Evolutionary conservation across 2,888 invertebrate species (phyloP), one percentile per base, ranked within the genome.

Genomic region (Acronicta aceris): DNA sequence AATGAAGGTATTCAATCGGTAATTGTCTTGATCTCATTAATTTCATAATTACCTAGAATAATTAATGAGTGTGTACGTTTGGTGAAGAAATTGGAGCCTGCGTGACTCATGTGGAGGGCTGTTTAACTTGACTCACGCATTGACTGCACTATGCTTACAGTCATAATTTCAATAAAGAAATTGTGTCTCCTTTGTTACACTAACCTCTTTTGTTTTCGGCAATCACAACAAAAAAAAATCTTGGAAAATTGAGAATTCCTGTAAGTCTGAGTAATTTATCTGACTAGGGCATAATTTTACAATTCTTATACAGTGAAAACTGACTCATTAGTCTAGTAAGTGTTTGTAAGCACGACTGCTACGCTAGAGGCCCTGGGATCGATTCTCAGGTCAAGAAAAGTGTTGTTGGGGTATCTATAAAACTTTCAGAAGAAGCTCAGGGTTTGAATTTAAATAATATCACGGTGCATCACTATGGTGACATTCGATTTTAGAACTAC

Each of bases 81-180:
- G 63, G 47, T 48, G 63, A 75, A 75, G 80, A 78, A 78, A 79
- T 72, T 78, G 50, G 78, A 78, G 69, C 78, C 68, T 16, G 16
- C 5, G 36, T 79, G 76, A 79, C 45, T 79, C 78, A 77, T 17
- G 45, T 17, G 54, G 48, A 51, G 63, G 38, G 48, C 55, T 43
- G 61, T 41, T 50, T 65, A 60, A 47, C 48, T 65, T 77, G 77
- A 78, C 62, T 77, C 76, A 78, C 59, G 65, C 67, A 63, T 49
- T 45, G 47, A 63, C 48, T 60, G 67, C 59, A 68, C 45, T 65
- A 62, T 50, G 55, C 47, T 52, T 49, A 61, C 61, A 76, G 59
- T 73, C 71, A 78, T 65, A 69, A 66, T 70, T 77, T 58, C 60
- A 66, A 69, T 59, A 52, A 73, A 71, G 59, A 45, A 63, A 43